These are phyloP conservation scores for Clunio marinus DNA, from an alignment of 2,888 invertebrate genomes.

Conservation along the genomic window DNA sequence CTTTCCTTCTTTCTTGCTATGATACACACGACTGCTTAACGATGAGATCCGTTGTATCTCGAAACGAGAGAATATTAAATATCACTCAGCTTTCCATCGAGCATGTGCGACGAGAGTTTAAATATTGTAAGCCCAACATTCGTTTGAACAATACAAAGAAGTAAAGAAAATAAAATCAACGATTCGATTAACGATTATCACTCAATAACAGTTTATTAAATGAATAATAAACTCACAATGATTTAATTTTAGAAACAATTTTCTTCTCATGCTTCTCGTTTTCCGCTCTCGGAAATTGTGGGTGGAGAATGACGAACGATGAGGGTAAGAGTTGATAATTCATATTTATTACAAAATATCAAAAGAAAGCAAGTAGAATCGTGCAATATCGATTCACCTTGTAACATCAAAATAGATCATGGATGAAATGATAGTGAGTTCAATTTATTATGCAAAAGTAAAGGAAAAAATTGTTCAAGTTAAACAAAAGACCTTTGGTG, in stretches of 20 bases:
- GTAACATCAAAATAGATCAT: conserved; percentile 3
- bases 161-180: conserved; percentile 34
- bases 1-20: too few species aligned
- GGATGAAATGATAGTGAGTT: conserved; percentile 7
- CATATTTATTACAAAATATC: too few species aligned
- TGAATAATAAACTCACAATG: conserved; percentile 37
- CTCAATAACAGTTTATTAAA: conserved; percentile 39
- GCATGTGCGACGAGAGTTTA: conserved; percentile 26
- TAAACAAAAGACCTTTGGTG: background rate
- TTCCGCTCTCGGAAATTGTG: too few species aligned
- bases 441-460: conserved; percentile 25
- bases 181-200: conserved; percentile 38
- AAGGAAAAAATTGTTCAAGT: background rate
- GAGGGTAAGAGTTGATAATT: too few species aligned
- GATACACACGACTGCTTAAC: background rate
- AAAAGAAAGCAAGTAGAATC: too few species aligned
- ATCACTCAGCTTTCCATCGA: background rate
- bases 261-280: too few species aligned
- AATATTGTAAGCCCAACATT: conserved; percentile 29
- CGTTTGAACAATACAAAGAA: background rate
- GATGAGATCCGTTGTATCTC: background rate
- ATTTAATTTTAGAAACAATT: conserved; percentile 37
- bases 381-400: background rate
- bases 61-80: background rate
- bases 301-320: background rate